Base-by-base conservation (phyloP, 1,140 invertebrate genomes). In the Drosophila busckii region DNA sequence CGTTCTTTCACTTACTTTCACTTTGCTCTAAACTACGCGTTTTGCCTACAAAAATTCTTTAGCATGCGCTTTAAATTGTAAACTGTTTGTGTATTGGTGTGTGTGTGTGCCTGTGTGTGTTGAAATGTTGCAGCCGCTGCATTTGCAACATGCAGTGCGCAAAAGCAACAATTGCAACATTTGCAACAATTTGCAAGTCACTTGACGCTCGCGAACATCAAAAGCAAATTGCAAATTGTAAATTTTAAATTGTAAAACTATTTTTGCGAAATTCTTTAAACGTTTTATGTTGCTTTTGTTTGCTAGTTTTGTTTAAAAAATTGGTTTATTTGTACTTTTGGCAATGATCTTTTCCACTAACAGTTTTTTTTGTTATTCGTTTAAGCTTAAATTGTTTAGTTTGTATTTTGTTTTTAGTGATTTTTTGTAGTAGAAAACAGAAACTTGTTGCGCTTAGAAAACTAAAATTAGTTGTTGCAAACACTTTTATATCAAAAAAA, bases 261-360 rank as follows among this genome's bases (percentile, higher is more conserved):
- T 82, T 62, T 50, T 41, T 66, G 75, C 70, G 76, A 83, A 75
- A 80, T 83, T 75, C 61, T 66, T 82, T n/a, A n/a, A n/a, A n/a
- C n/a, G n/a, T n/a, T n/a, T n/a, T 82, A 66, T 46, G 49, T 82
- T 68, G 17, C 16, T 58, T 49, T 49, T 46, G 48, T 65, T 82
- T 65, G n/a, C 70, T 82, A 65, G 64, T 82, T 71, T 71, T 60
- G 67, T 60, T 56, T 41, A 25, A 75, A 82, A 80, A 82, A 82
- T 75, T 83, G 70, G 76, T 82, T 82, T 82, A 82, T 82, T 82
- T 82, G 75, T 82, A 82, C 75, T 82, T 82, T 82, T 82, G 75
- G 75, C 75, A 82, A 82, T 82, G 76, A 83, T 82, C 76, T 80
- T 78, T 76, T 62, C 53, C 59, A 56, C 53, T 62, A 64, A 64